These are phyloP conservation scores for Eulemur albifrons DNA, from an alignment of 2,797 vertebrate species.

Conservation along the genomic window DNA sequence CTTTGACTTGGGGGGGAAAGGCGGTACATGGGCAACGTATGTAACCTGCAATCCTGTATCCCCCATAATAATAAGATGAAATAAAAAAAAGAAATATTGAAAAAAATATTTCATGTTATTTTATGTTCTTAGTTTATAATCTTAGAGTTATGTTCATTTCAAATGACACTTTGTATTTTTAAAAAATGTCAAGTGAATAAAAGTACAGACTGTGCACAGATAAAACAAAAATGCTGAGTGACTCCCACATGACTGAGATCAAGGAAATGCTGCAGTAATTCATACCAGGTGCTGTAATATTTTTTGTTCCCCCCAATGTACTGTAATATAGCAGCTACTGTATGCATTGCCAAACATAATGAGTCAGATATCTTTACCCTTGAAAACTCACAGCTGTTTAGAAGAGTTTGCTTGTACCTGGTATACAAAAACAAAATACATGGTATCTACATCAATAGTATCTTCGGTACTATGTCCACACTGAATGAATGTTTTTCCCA, in stretches of 20 bases:
- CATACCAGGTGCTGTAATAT: constrained; percentile 35
- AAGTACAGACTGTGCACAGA: not conserved
- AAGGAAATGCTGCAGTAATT: constrained; percentile 41
- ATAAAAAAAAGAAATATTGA: too few species aligned
- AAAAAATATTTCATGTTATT: not conserved
- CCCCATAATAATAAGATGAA: too few species aligned
- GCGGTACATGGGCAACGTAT: too few species aligned
- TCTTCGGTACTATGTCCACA: not conserved
- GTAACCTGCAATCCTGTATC: too few species aligned
- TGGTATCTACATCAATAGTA: not conserved
- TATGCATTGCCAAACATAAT: not conserved
- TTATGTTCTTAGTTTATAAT: constrained; percentile 25
- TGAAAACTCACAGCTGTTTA: not conserved
- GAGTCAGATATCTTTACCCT: not conserved
- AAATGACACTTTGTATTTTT: constrained; percentile 16
- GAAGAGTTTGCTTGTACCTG: not conserved
- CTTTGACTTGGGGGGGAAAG: too few species aligned
- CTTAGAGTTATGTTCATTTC: not conserved
- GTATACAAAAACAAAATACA: not conserved
- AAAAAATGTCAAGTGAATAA: constrained; percentile 12
- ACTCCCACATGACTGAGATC: not conserved
- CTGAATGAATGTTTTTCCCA: not conserved
- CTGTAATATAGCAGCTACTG: constrained; percentile 7
- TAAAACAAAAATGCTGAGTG: constrained; percentile 38
- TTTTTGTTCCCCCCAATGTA: not conserved